Evolutionary conservation across 2,888 invertebrate genomes (phyloP), one percentile per base, ranked within the genome.

Genomic region (Leucania comma): DNA sequence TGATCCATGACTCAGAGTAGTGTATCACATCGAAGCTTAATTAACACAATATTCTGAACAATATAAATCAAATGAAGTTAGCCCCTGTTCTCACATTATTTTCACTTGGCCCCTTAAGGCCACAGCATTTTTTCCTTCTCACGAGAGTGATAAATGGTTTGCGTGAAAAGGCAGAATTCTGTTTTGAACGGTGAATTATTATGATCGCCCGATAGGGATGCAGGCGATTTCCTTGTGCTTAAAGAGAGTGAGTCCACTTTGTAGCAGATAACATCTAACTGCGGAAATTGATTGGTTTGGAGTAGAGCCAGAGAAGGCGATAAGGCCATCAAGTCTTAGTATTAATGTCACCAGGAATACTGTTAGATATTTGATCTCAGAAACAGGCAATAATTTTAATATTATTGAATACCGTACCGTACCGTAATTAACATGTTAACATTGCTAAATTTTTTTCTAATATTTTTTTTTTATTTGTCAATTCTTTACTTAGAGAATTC

Each of bases 61-160:
- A 79, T 86, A 91, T 93, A 92, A 92, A 93, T 93, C 91, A 91
- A 91, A 91, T 86, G 83, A 84, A 80, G 82, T 85, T 81, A 77
- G 84, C 84, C 87, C 80, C 86, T 84, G 86, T 87, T 85, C 89
- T 83, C 86, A 89, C 91, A 90, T 92, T 91, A 92, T 91, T 91
- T 90, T 90, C 89, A 86, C 84, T 86, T 80, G 86, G 87, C 87
- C 89, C 88, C 89, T 88, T 85, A 88, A 90, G 92, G 86, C 88
- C 89, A 84, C 82, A 86, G 90, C 88, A 90, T 89, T 91, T 92
- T 93, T 93, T 92, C 91, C 86, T 86, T 88, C 91, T 88, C 88
- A 73, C 83, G 74, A 86, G 88, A 87, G 88, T 93, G 93, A 93
- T 93, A 90, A 92, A 93, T 92, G 92, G 90, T 84, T 75, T 83